These are phyloP conservation scores for Salpingus planirostris DNA, from an alignment of 2,888 invertebrate species.

Conservation along the genomic window DNA sequence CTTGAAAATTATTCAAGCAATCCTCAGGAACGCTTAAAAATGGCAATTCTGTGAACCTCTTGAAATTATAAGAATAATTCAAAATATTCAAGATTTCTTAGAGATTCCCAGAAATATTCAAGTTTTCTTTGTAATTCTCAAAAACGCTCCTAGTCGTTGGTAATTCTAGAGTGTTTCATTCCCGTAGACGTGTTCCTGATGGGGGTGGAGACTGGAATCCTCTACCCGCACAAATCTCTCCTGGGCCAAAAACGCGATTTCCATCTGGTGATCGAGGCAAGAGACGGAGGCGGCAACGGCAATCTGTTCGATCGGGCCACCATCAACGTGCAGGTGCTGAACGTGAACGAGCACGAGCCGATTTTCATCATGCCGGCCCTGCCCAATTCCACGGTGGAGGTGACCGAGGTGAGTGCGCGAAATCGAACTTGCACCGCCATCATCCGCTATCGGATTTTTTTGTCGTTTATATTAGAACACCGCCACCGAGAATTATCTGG, in stretches of 20 bases:
- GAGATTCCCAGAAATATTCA: too few species aligned
- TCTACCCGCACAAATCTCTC: slow-evolving; percentile 69
- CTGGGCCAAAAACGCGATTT: slow-evolving; percentile 51
- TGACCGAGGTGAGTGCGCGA: slow-evolving; percentile 68
- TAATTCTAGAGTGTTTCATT: too few species aligned
- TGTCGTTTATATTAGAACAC: slow-evolving; percentile 49
- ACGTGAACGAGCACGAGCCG: slow-evolving; percentile 76
- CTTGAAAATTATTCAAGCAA: too few species aligned
- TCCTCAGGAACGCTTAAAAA: too few species aligned
- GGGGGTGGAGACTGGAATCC: slow-evolving; percentile 67
- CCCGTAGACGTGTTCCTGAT: slow-evolving; percentile 62
- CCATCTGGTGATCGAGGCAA: slow-evolving; percentile 52
- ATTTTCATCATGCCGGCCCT: slow-evolving; percentile 68
- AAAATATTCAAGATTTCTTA: too few species aligned
- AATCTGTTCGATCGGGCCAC: slow-evolving; percentile 56
- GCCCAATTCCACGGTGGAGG: slow-evolving; percentile 67
- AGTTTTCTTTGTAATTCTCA: too few species aligned
- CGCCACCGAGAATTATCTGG: slow-evolving; percentile 63
- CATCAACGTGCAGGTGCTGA: slow-evolving; percentile 68
- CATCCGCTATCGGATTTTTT: too few species aligned
- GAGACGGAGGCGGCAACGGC: slow-evolving; percentile 63
- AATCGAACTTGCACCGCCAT: too few species aligned
- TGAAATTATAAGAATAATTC: too few species aligned
- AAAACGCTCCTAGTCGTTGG: too few species aligned
- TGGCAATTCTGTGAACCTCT: too few species aligned